Evolutionary conservation across 2,797 vertebrate genomes (phyloP).

Genomic region (Hydrolagus colliei): DNA sequence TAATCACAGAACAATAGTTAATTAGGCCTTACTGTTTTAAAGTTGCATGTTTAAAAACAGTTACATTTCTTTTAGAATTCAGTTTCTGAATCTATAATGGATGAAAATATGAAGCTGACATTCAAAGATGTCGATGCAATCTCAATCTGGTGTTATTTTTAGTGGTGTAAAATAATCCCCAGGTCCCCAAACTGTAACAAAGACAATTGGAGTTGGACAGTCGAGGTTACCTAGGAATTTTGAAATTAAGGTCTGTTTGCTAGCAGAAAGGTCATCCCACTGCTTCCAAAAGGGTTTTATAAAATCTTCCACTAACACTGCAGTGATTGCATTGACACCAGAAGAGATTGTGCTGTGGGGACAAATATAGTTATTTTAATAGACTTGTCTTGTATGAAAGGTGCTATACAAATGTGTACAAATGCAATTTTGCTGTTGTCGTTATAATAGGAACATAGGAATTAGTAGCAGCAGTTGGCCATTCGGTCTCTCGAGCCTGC

Average conservation of each 20-base stretch:
- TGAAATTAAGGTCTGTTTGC: background rate
- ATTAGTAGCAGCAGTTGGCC: no score
- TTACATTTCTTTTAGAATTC: background rate
- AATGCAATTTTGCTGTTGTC: no score
- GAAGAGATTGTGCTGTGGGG: conserved; percentile 19
- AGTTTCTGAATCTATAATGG: background rate
- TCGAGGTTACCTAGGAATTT: conserved; percentile 12
- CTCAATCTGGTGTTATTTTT: no score
- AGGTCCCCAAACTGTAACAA: no score
- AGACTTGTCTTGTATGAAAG: background rate
- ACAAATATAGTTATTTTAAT: background rate
- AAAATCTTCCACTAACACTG: conserved; percentile 21
- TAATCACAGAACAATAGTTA: conserved; percentile 7
- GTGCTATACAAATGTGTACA: no score
- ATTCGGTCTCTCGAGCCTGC: no score
- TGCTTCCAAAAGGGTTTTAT: conserved; percentile 23
- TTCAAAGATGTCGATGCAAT: no score
- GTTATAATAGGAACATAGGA: no score
- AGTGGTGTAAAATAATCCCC: no score
- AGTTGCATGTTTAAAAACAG: background rate
- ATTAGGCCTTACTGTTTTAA: background rate
- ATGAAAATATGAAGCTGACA: no score
- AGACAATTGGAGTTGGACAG: no score
- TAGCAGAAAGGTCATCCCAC: background rate
- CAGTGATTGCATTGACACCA: conserved; percentile 21